Percentiles rank a stretch among this genome's conserved stretches.
Conservation (phyloP, 2,888 invertebrate species). For the Mesorhabditis spiculigera region DNA sequence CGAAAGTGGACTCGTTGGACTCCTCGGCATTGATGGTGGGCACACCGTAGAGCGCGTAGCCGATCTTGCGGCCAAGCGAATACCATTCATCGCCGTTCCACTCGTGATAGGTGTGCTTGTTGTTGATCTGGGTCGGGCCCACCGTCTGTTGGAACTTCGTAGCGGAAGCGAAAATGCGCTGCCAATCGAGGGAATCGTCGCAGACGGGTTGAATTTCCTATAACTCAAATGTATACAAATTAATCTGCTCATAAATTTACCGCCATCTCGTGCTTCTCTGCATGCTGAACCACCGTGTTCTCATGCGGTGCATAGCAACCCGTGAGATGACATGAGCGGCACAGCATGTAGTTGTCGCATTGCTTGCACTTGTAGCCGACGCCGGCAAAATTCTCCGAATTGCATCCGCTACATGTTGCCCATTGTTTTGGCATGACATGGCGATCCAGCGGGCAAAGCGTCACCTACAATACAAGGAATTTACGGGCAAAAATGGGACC, state of each 20-base stretch:
- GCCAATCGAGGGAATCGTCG: neutral
- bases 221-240: neutral
- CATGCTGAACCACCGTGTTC: neutral
- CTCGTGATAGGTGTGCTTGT: neutral
- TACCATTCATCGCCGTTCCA: neutral
- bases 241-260: neutral
- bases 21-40: neutral
- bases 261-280: neutral
- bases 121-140: neutral
- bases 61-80: neutral
- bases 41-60: neutral
- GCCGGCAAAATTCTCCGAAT: neutral
- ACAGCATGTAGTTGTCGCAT: neutral
- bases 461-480: neutral
- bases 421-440: neutral
- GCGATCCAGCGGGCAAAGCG: conserved; percentile 2
- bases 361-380: neutral
- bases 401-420: neutral
- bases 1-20: neutral
- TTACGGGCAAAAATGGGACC: too few relatives aligned
- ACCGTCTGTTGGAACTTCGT: neutral
- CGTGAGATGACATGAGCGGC: neutral
- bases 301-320: neutral
- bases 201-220: neutral
- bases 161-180: neutral